phyloP scores from a whole-genome alignment of 2,888 invertebrate species.

The Mongoloraphidia duomilia region DNA sequence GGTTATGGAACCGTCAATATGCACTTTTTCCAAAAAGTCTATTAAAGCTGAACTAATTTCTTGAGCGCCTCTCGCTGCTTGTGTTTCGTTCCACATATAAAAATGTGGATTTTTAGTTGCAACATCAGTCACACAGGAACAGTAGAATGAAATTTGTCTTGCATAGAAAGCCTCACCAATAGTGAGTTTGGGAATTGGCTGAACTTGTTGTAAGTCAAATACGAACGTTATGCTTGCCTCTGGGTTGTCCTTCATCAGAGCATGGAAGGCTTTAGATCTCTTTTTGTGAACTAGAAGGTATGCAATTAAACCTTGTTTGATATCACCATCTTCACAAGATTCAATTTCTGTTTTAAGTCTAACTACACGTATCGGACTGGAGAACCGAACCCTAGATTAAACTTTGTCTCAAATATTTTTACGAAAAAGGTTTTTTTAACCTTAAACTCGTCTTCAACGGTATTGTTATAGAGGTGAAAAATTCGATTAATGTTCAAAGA shows the following conservation, averaged over 20 bases:
- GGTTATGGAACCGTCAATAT: neutral
- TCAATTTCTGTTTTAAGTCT: conserved; percentile 2
- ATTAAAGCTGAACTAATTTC: conserved; percentile 15
- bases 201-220: conserved; percentile 19
- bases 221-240: conserved; percentile 13
- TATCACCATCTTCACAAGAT: conserved; percentile 11
- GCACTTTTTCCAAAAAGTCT: conserved; percentile 6
- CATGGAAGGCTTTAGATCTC: conserved; percentile 15
- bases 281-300: conserved; percentile 15
- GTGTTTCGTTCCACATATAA: conserved; percentile 15
- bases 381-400: conserved; percentile 17
- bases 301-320: conserved; percentile 12
- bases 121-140: conserved; percentile 15
- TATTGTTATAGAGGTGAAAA: conserved; percentile 15
- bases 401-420: conserved; percentile 10
- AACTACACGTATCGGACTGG: conserved; percentile 17
- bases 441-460: conserved; percentile 7
- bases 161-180: conserved; percentile 18
- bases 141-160: conserved; percentile 16
- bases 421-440: conserved; percentile 11
- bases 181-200: conserved; percentile 16
- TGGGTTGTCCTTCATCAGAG: conserved; percentile 10
- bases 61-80: conserved; percentile 12
- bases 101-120: conserved; percentile 14
- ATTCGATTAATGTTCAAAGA: conserved; percentile 15